Evolutionary conservation across 2,888 invertebrate species (phyloP), one percentile per base, ranked within the genome.

Genomic region (Metallyticus violacea): DNA sequence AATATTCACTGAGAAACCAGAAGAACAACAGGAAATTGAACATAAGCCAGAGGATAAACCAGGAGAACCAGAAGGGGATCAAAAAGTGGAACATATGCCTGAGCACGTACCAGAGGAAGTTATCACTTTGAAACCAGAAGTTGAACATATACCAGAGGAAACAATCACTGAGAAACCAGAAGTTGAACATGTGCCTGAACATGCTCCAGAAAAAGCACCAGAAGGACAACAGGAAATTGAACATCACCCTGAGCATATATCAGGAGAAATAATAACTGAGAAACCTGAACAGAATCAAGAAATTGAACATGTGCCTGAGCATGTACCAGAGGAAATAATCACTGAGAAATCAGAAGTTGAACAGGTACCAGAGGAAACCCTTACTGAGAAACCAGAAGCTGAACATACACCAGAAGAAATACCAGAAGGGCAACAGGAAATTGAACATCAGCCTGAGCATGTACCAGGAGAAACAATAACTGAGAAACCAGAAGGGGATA

Each of bases 151-250:
- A 27, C 81, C 7, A 22, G 81, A 62, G 2, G 15, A 62, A 62
- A 15, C 40, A 62, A 3, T 62, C 15, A 78, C 62, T 40, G 79
- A 83, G 76, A 22, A 77, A 6, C 25, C 76, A 26, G 78, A 28
- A 22, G 30, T 22, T 79, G 40, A 7, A 6, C 3, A 26, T 22
- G 26, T 29, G 25, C 7, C n/a, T 81, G 81, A 26, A 1, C 81
- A 81, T 6, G 27, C 28, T 25, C 77, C 83, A 77, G 83, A 83
- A 83, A 9, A 26, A 5, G 22, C 62, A 82, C 27, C 25, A 28
- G 25, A 86, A 62, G 87, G 76, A 82, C 87, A 85, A 86, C 87
- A 87, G 22, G 87, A 85, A 85, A 77, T 81, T 5, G 87, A 84
- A 76, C 77, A 76, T 4, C 84, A 86, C 25, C 81, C 79, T n/a